Evolutionary conservation across 2,797 vertebrate genomes (phyloP), one percentile per base, ranked within the genome.

Genomic region (Bradypodion pumilum): DNA sequence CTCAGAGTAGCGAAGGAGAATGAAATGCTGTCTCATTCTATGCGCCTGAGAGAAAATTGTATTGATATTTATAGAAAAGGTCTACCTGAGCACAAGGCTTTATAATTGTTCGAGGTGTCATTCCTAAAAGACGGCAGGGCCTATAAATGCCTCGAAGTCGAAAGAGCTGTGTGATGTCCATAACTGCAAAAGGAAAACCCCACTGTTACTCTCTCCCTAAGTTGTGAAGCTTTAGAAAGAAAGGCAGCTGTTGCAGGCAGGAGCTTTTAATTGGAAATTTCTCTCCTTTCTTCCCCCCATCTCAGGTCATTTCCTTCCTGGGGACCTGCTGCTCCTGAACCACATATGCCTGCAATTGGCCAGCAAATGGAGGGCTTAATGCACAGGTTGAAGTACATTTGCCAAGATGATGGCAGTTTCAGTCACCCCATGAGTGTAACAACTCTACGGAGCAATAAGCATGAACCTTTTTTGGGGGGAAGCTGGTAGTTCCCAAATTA

Each of bases 201-300:
- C 1, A 0, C 63, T 49, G 29, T 52, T 87, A 32, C 40, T 62
- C 56, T 59, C 74, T 59, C 56, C 32, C 52, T 56, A 87, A 77
- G 56, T 37, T 65, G 15, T 2, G 63, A 44, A n/a, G 78, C 52
- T 6, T n/a, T 83, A 1, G 13, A 37, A 81, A 63, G 52, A 72
- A 89, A 29, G 42, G 25, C 76, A 87, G 19, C 13, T 80, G 70
- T 85, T 72, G 44, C 42, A 74, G 68, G 86, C 60, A 7, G 7
- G 32, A 87, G 72, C 35, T 75, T 89, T 84, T 23, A 83, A 80
- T n/a, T 86, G 56, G 73, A 72, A 86, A 9, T 72, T 86, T 85
- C 82, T 2, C 68, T 86, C 44, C 60, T 90, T 85, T 75, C 60
- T 21, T 70, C n/a, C 52, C 87, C 52, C 87, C 16, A 46, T 56